Evolutionary conservation across 2,113 vertebrate species (phyloP), one percentile per base, ranked within the genome.

Genomic region (Tenebrosternarchus preto): DNA sequence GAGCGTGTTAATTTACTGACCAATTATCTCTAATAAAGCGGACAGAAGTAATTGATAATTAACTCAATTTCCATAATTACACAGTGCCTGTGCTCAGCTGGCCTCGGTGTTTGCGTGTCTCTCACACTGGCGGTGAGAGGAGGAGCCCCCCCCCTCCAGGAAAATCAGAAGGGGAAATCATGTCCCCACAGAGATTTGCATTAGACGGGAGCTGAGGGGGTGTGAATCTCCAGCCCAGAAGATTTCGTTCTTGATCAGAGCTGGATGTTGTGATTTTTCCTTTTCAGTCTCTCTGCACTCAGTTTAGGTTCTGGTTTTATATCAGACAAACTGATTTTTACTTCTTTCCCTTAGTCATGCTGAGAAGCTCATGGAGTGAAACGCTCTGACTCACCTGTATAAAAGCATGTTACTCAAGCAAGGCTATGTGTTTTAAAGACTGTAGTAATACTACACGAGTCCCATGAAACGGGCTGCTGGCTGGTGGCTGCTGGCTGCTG

Each of bases 11-110:
- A 82, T 82, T 85, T 67, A 73, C 59, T 77, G 66, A 67, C 79
- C 82, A 75, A 69, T 86, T 73, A 82, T 74, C 76, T 71, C 39
- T 81, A 82, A 83, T 77, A 82, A 78, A 82, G 72, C 33, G 73
- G 19, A 73, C 56, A 77, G 46, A 63, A 71, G 63, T 83, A 82
- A 75, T 84, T 73, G 77, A 80, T 79, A 81, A 73, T 76, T 72
- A 77, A 53, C 56, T 71, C 78, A 81, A 85, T 50, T 78, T 50
- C 66, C 64, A 50, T 78, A 81, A 66, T 85, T 85, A 64, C 69
- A 68, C 53, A 12, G 55, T 78, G 76, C 71, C 76, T 60, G 56
- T 9, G 78, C 64, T 56, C 75, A 24, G 27, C 82, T 73, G 77
- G 77, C 80, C 78, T 80, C 64, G 20, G 70, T 53, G 53, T 59